Base-by-base conservation (phyloP, 2,888 invertebrate genomes). In the Drosophila neonasuta region DNA sequence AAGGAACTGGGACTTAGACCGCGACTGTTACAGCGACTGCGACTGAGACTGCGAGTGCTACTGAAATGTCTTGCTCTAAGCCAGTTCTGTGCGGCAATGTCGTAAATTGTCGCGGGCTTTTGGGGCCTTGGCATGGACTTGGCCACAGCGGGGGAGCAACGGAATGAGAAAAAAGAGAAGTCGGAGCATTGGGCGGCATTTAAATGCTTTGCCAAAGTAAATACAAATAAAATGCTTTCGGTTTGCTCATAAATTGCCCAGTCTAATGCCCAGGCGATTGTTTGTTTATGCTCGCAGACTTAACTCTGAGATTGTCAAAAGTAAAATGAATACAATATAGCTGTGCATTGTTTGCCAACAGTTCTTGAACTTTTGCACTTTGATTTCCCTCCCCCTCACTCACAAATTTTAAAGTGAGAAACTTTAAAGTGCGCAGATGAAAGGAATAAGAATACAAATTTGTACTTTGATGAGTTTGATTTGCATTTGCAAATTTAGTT, bases 31-130 rank as follows among this genome's bases (percentile, higher is more conserved):
- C 24, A 24, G 24, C 10, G 29, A 15, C 7, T 36, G 24, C 10
- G 29, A 15, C 7, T 36, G 1, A 3, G 36, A 9, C 44, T 5
- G 6, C 24, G n/a, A 34, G n/a, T 42, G 34, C n/a, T 10, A 39
- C 15, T 42, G 45, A 15, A 75, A 63, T 75, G 69, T 69, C 76
- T 75, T 72, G 62, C 57, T 67, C 45, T 76, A 76, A 76, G 75
- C 60, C 77, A 64, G 77, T 73, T 61, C 52, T 56, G 50, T 32
- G 50, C 56, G 58, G 71, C 55, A 52, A 58, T 67, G 72, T 70
- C 77, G 64, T 76, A 76, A 76, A 76, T 76, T 76, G 73, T 76
- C 77, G 66, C 66, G 70, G 73, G 73, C 64, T 76, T 75, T 61
- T 42, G 75, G 65, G 56, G 58, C 56, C 58, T 36, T n/a, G 36